Percentiles rank a stretch among this genome's conserved stretches.
These are phyloP conservation scores for Pristis pectinata DNA, from an alignment of 2,797 vertebrate species.

Conservation along the genomic window DNA sequence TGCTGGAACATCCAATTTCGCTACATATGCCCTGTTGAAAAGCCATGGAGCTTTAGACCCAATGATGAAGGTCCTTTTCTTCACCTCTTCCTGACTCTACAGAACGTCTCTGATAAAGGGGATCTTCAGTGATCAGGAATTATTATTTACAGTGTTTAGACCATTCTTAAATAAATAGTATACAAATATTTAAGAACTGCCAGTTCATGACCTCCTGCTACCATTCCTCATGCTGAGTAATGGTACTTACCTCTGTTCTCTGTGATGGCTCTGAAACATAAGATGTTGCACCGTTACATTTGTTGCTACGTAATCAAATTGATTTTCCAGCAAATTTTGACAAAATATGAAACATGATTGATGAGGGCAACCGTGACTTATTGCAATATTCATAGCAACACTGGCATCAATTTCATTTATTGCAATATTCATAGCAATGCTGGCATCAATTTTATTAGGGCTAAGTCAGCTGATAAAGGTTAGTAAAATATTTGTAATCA, in stretches of 20 bases:
- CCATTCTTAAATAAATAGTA: too few species aligned
- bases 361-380: not conserved
- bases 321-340: not conserved
- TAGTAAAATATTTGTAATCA: not conserved
- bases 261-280: not conserved
- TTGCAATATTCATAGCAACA: not conserved
- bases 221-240: not conserved
- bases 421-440: not conserved
- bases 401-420: not conserved
- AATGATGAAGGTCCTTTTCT: not conserved
- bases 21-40: not conserved
- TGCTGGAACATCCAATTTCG: not conserved
- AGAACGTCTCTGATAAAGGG: not conserved
- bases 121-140: not conserved
- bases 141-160: not conserved
- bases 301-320: not conserved
- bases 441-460: not conserved
- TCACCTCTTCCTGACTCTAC: not conserved
- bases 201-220: not conserved
- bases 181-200: not conserved
- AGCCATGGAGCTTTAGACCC: not conserved
- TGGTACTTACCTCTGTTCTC: not conserved
- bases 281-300: not conserved
- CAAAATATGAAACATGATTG: not conserved
- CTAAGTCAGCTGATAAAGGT: not conserved